Evolutionary conservation across 2,888 invertebrate genomes (phyloP).

Genomic region (Poecilus cupreus): DNA sequence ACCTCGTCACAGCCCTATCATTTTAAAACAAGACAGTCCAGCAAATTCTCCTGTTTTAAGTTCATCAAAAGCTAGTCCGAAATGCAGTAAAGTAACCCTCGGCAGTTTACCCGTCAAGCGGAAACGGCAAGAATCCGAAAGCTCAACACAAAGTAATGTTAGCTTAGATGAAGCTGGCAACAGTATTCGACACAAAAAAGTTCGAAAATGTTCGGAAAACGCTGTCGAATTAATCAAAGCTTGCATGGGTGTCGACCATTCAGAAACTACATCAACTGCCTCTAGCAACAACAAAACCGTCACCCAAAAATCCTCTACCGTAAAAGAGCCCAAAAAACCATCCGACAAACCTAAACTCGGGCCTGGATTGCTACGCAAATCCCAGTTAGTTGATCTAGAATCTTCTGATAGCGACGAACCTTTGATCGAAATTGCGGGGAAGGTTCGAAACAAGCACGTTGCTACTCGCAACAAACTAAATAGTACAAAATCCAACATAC

Average conservation of each 20-base stretch:
- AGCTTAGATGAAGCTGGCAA: conserved; percentile 76
- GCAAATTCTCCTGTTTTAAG: conserved; percentile 71
- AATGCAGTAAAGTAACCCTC: conserved; percentile 63
- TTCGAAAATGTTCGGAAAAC: conserved; percentile 78
- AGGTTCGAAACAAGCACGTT: conserved; percentile 76
- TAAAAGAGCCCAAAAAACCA: conserved; percentile 54
- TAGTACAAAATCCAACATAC: conserved; percentile 56
- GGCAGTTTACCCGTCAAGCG: conserved; percentile 76
- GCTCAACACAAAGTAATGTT: conserved; percentile 79
- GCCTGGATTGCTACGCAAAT: conserved; percentile 37
- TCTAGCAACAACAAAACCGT: conserved; percentile 70
- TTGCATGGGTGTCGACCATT: conserved; percentile 73
- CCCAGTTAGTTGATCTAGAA: conserved; percentile 40
- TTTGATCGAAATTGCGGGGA: conserved; percentile 80
- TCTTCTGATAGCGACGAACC: conserved; percentile 87
- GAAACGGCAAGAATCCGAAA: conserved; percentile 87
- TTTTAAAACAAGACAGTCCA: conserved; percentile 68
- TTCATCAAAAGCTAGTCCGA: conserved; percentile 71
- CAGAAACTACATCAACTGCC: conserved; percentile 64
- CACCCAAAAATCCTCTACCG: conserved; percentile 70
- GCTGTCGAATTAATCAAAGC: conserved; percentile 77
- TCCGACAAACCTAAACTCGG: conserved; percentile 42
- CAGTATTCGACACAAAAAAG: conserved; percentile 68
- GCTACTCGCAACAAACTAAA: conserved; percentile 70
- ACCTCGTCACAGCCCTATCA: conserved; percentile 73